Evolutionary conservation across 2,113 vertebrate genomes (phyloP).

Genomic region (Syngnathus floridae): DNA sequence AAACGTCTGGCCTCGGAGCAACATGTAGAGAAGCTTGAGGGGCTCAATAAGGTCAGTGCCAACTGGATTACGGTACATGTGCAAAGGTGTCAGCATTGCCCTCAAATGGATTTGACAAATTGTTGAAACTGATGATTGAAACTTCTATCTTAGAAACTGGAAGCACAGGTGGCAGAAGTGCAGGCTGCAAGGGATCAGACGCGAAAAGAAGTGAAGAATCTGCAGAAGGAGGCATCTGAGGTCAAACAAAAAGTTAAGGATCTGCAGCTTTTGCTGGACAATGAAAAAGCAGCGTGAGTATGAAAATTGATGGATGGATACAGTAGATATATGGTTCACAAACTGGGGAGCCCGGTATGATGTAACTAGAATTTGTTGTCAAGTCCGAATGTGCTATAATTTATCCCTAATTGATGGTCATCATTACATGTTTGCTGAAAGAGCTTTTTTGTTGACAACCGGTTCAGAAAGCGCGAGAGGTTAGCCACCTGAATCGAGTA

Average conservation of each 20-base stretch:
- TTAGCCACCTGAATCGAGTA: no score
- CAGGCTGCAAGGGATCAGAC: constrained; percentile 75
- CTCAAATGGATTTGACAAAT: background rate
- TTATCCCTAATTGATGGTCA: no score
- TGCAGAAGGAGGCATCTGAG: constrained; percentile 73
- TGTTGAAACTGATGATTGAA: background rate
- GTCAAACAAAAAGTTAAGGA: constrained; percentile 75
- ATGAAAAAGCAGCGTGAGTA: constrained; percentile 80
- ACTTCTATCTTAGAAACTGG: constrained; percentile 77
- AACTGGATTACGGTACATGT: constrained; percentile 10
- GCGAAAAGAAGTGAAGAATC: constrained; percentile 74
- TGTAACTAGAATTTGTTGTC: no score
- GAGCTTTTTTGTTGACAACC: no score
- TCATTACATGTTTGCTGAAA: no score
- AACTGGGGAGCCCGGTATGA: background rate
- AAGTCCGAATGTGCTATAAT: no score
- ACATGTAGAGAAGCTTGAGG: constrained; percentile 78
- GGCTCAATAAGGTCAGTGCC: constrained; percentile 78
- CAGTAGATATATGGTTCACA: background rate
- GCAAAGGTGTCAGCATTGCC: background rate
- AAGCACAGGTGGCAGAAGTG: constrained; percentile 76
- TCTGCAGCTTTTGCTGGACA: constrained; percentile 74
- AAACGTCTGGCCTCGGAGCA: constrained; percentile 83
- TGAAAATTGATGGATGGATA: background rate
- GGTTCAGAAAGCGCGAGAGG: no score